Conservation (phyloP, 92 coral and sea anemone species). For the Micromussa lordhowensis region DNA sequence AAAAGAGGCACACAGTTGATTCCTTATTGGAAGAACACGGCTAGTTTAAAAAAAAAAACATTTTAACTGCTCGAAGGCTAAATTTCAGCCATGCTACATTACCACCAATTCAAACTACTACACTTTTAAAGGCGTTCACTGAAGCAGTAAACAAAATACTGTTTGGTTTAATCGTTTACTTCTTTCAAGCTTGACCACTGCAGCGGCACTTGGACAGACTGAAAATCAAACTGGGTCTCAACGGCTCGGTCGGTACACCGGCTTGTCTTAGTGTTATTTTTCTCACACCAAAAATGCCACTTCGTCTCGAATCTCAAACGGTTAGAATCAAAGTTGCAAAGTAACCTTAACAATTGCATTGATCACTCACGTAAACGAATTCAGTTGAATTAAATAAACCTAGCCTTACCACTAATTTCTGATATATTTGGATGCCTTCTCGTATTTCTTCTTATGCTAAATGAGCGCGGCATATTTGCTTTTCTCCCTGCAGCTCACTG, state of each 20-base stretch:
- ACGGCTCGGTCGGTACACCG: background rate
- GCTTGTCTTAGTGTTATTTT: background rate
- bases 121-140: no score
- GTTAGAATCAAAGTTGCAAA: background rate
- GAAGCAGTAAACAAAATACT: background rate
- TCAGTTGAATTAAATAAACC: background rate
- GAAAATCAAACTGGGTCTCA: background rate
- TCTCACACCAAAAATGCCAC: background rate
- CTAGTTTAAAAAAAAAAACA: no score
- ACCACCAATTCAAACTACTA: no score
- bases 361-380: no score
- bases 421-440: background rate
- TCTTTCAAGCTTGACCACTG: background rate
- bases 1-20: no score
- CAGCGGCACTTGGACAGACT: background rate
- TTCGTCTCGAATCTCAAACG: background rate
- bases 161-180: background rate
- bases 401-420: background rate
- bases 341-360: no score
- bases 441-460: background rate
- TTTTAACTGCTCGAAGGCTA: no score
- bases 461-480: constrained; percentile 16
- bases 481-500: background rate
- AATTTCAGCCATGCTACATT: no score
- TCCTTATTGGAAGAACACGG: no score